Conservation (phyloP, 2,888 invertebrate species). For the Fragum fragum region DNA sequence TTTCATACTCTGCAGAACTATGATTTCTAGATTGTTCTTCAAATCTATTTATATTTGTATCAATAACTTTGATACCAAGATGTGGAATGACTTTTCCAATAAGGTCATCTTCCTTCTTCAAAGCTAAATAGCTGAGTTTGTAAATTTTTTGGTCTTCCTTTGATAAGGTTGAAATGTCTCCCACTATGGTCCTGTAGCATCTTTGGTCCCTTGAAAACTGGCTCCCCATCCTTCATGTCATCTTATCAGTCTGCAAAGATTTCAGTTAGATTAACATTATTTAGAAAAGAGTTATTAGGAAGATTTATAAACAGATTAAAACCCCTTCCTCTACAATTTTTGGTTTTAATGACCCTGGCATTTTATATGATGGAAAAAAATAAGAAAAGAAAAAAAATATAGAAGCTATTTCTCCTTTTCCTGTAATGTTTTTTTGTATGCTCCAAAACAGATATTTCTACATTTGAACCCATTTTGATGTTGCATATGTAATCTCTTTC, state of each 20-base stretch:
- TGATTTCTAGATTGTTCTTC: slow-evolving; percentile 14
- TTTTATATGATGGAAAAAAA: no score
- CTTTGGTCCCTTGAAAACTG: slow-evolving; percentile 21
- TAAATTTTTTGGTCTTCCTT: slow-evolving; percentile 67
- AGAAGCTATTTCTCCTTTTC: no score
- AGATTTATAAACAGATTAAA: no score
- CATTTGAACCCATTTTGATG: no score
- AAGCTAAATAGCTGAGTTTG: slow-evolving; percentile 54
- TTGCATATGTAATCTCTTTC: no score
- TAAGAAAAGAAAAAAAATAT: no score
- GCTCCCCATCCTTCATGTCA: slow-evolving; percentile 10
- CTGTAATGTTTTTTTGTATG: no score
- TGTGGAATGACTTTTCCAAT: slow-evolving; percentile 34
- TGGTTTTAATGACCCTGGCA: neutral
- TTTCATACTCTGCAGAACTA: slow-evolving; percentile 10
- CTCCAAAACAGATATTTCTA: no score
- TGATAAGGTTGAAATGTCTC: slow-evolving; percentile 68
- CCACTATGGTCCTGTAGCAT: slow-evolving; percentile 34
- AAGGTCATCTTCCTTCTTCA: slow-evolving; percentile 36
- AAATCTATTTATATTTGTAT: neutral
- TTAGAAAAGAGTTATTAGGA: no score
- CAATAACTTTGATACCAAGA: slow-evolving; percentile 32
- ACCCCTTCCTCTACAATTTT: neutral
- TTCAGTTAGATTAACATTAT: no score
- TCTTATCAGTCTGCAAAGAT: neutral